phyloP scores from a whole-genome alignment of 2,888 invertebrate genomes.

The Apeira syringaria region DNA sequence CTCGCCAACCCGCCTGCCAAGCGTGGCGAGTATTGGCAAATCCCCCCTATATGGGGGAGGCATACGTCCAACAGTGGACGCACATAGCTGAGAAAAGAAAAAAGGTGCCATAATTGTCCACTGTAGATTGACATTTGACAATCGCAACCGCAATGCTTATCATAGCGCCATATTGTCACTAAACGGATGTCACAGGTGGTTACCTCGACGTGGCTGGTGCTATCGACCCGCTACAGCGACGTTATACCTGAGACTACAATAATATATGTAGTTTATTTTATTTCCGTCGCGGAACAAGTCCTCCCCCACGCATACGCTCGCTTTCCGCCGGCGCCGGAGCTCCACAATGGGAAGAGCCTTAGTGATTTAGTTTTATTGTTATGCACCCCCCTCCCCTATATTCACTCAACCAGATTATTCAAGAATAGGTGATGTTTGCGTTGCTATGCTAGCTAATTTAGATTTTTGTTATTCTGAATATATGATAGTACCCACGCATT shows the following conservation, averaged over 20 bases:
- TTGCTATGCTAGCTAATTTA: conserved; percentile 12
- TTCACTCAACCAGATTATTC: conserved; percentile 57
- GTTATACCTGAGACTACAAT: conserved; percentile 38
- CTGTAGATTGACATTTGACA: no score
- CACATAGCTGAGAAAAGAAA: no score
- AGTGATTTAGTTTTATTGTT: conserved; percentile 82
- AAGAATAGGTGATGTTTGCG: conserved; percentile 38
- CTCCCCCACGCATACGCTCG: conserved; percentile 70
- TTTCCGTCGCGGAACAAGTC: conserved; percentile 68
- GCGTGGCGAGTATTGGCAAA: no score
- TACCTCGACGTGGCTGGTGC: no score
- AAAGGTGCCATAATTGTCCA: no score
- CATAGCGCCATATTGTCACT: no score
- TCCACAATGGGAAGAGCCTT: conserved; percentile 71
- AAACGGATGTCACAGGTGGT: no score
- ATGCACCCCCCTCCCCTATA: conserved; percentile 73
- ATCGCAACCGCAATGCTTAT: no score
- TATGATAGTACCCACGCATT: background rate
- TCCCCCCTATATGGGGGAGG: no score
- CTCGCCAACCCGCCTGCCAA: no score
- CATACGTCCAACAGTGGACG: no score
- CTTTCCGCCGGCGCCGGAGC: conserved; percentile 80
- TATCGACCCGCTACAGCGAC: no score
- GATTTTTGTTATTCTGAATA: background rate
- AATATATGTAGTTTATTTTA: conserved; percentile 66